Conservation (phyloP, 2,888 invertebrate species). For the Sussaba pulchella region DNA sequence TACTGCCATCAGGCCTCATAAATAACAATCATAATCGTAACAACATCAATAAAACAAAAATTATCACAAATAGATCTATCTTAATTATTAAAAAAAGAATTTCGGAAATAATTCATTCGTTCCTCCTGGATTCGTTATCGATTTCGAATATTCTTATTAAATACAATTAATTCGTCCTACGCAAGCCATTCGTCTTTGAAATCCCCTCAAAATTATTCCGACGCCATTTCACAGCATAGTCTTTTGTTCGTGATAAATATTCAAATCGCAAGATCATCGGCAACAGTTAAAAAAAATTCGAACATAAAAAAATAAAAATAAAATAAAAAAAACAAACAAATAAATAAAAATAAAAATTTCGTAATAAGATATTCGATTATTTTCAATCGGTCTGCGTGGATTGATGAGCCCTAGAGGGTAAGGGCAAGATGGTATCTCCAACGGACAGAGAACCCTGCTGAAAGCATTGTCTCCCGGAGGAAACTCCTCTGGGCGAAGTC, state of each 20-base stretch:
- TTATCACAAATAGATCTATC: background rate
- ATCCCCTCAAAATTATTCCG: no score
- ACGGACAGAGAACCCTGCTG: constrained; percentile 79
- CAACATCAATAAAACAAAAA: background rate
- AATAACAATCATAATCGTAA: background rate
- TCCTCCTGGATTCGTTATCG: background rate
- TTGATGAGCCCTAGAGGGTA: constrained; percentile 79
- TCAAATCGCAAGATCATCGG: background rate
- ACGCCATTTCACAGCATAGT: no score
- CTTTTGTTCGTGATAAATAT: no score
- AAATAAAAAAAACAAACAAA: background rate
- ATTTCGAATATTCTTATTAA: background rate
- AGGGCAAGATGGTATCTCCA: constrained; percentile 77
- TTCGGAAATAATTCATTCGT: background rate
- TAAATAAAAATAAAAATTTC: constrained; percentile 4
- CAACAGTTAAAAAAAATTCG: background rate
- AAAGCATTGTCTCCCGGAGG: constrained; percentile 79
- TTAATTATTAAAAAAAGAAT: background rate
- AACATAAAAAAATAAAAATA: no score
- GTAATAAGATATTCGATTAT: background rate
- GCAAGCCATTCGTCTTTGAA: no score
- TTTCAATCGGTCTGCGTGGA: constrained; percentile 75
- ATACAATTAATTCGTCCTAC: background rate
- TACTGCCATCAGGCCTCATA: background rate
- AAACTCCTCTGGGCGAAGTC: constrained; percentile 73